Evolutionary conservation across 2,888 invertebrate genomes (phyloP).

Genomic region (Nymphalis urticae): DNA sequence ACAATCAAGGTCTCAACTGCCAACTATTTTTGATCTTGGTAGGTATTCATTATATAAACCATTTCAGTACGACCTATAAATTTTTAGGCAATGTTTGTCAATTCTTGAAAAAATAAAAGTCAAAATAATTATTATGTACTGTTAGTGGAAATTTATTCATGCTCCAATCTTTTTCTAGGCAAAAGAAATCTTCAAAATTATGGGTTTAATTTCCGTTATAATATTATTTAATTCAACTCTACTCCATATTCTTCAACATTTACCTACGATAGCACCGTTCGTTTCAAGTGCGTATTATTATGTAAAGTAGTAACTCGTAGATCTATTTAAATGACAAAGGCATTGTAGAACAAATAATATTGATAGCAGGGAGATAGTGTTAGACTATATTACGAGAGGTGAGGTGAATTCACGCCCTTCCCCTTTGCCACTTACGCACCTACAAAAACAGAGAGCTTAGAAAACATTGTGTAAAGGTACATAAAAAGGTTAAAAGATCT

Average conservation of each 20-base stretch:
- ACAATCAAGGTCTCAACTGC: no score
- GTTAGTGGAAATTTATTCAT: no score
- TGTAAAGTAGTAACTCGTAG: constrained; percentile 11
- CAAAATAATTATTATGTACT: no score
- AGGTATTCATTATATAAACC: no score
- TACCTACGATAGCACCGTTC: neutral
- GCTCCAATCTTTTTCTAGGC: no score
- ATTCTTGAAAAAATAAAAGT: no score
- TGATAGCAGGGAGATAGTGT: constrained; percentile 41
- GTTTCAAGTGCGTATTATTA: neutral
- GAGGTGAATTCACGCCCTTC: constrained; percentile 44
- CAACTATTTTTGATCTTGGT: no score
- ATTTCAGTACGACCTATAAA: no score
- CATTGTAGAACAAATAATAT: constrained; percentile 37
- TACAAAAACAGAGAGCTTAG: constrained; percentile 43
- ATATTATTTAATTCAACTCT: neutral
- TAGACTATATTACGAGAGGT: constrained; percentile 29
- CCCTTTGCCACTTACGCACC: constrained; percentile 50
- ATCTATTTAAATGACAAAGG: constrained; percentile 29
- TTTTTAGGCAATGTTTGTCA: no score
- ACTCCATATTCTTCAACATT: neutral
- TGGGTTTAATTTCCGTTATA: no score
- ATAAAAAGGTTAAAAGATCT: neutral
- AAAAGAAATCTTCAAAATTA: neutral
- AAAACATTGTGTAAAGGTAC: constrained; percentile 28